phyloP scores from a whole-genome alignment of 2,113 vertebrate genomes.

The Ceyx melanurus region DNA sequence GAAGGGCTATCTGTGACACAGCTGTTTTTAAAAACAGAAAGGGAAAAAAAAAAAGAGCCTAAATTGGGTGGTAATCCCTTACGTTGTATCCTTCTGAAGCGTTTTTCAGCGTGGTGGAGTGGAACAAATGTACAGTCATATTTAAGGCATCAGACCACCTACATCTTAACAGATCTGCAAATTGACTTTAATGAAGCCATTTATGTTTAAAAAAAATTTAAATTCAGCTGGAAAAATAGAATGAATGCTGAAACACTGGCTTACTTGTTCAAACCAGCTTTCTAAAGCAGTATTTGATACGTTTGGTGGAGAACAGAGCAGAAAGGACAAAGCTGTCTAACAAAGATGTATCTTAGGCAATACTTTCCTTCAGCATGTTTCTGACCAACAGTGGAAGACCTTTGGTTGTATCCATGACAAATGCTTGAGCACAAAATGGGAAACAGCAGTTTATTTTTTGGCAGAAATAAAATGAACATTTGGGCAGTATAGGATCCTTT shows the following conservation, averaged over 20 bases:
- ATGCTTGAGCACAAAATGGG: background rate
- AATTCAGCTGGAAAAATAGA: slow-evolving; percentile 71
- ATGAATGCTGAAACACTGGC: slow-evolving; percentile 36
- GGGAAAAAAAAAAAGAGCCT: background rate
- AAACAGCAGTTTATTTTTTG: background rate
- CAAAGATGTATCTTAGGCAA: background rate
- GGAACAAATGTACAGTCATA: slow-evolving; percentile 17
- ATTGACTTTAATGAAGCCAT: slow-evolving; percentile 45
- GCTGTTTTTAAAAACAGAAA: slow-evolving; percentile 52
- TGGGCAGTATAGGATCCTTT: background rate
- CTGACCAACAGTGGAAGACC: background rate
- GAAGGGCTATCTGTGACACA: slow-evolving; percentile 46
- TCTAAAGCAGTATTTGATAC: slow-evolving; percentile 1
- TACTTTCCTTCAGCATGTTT: background rate
- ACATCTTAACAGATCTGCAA: slow-evolving; percentile 51
- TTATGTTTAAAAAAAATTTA: slow-evolving; percentile 20
- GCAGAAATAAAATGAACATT: background rate
- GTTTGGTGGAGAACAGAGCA: slow-evolving; percentile 8
- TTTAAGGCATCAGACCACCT: slow-evolving; percentile 62
- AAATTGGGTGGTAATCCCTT: background rate
- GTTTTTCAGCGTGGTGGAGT: background rate
- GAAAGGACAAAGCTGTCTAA: slow-evolving; percentile 1
- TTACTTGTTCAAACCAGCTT: slow-evolving; percentile 48
- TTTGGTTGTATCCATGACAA: background rate
- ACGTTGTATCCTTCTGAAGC: background rate